Base-by-base conservation (phyloP, 2,797 vertebrate genomes). In the Hippocampus kuda region DNA sequence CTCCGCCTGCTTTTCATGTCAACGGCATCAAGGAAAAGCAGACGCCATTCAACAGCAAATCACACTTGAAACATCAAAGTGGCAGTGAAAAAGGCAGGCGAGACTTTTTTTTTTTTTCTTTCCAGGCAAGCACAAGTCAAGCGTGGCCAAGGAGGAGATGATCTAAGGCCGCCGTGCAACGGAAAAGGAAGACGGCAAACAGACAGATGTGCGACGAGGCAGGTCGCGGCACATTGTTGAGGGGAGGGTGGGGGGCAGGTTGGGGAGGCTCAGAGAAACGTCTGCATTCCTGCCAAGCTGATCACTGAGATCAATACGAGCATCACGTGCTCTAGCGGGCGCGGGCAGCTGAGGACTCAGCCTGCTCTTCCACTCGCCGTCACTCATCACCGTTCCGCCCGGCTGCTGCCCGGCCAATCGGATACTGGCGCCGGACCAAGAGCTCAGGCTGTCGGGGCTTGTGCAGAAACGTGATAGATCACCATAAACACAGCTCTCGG, bases 1-100 rank as follows among this genome's bases (percentile, higher is more conserved):
- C 85, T 78, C 80, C 75, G 85, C 80, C 86, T 85, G 89, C 91
- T 90, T 91, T 91, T 92, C 89, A 91, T 91, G 91, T 91, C 91
- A 89, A 89, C 88, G 83, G 80, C 89, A 91, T 90, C 89, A 90
- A 91, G 87, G 87, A 82, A 88, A 87, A 87, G 86, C 87, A 65
- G 83, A 86, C 83, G 80, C 86, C 82, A 88, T 91, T 89, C 91
- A 88, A 89, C 83, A 83, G 89, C 91, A 92, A 65, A 92, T 93
- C 91, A 92, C 89, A 92, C 91, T 91, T 91, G 82, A 92, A 85
- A 93, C 91, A 91, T 93, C 92, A 93, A 92, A 93, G 92, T 86
- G 74, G 75, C 72, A 79, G 83, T 72, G 59, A 81, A 84, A 84
- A 82, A 83, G 84, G 85, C 87, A 88, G 83, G 89, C 83, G 84